phyloP scores from a whole-genome alignment of 2,888 invertebrate species.

The Epinotia nisella region DNA sequence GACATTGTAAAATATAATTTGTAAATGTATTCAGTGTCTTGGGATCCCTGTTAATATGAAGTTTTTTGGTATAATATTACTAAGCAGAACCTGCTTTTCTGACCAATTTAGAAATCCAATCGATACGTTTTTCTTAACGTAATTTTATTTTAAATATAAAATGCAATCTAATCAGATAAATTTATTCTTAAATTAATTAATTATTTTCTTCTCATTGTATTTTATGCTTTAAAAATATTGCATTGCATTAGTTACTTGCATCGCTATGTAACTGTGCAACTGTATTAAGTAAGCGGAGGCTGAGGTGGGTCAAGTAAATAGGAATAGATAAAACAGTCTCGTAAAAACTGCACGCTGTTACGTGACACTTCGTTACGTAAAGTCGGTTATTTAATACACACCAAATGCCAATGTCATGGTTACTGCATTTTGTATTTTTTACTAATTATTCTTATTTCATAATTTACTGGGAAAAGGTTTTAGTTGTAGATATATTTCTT shows the following conservation, averaged over 20 bases:
- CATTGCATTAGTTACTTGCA: neutral
- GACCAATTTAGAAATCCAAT: neutral
- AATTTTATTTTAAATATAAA: too few species aligned
- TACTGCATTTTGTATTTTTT: neutral
- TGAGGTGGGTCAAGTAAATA: conserved; percentile 30
- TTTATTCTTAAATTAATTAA: neutral
- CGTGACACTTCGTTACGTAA: conserved; percentile 17
- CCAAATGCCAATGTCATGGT: conserved; percentile 37
- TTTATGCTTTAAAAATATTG: neutral
- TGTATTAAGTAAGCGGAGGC: neutral
- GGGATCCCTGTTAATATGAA: too few species aligned
- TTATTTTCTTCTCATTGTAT: neutral
- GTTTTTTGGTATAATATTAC: too few species aligned
- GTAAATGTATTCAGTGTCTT: too few species aligned
- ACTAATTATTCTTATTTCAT: neutral
- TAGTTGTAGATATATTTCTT: neutral
- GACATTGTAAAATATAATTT: too few species aligned
- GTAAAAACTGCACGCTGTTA: conserved; percentile 17
- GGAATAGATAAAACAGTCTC: conserved; percentile 29
- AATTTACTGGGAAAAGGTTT: too few species aligned
- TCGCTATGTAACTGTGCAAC: conserved; percentile 1
- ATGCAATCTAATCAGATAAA: too few species aligned
- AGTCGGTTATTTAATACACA: conserved; percentile 9
- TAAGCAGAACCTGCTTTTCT: too few species aligned
- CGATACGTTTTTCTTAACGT: too few species aligned